phyloP scores from a whole-genome alignment of 2,797 vertebrate species.

The Dicrostonyx torquatus region DNA sequence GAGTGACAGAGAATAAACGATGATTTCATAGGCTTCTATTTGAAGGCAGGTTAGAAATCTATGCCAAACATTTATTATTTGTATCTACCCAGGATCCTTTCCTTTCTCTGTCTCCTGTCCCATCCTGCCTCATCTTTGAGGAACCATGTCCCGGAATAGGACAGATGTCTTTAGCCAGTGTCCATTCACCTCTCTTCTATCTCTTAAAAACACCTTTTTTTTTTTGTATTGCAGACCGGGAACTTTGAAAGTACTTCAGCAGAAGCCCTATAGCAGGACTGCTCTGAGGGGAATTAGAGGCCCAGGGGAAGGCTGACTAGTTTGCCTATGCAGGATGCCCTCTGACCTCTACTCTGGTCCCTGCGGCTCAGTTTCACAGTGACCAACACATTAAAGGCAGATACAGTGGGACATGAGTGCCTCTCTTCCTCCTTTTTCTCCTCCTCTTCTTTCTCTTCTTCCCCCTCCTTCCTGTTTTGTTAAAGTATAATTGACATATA shows the following conservation, averaged over 20 bases:
- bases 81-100: background rate
- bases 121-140: background rate
- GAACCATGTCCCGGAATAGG: background rate
- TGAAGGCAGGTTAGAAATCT: slow-evolving; percentile 20
- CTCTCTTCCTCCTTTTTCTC: background rate
- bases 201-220: background rate
- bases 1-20: background rate
- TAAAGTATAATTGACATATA: background rate
- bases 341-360: background rate
- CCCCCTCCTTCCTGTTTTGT: background rate
- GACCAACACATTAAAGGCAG: background rate
- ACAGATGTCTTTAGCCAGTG: background rate
- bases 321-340: too few species aligned
- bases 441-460: too few species aligned
- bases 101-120: background rate
- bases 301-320: background rate
- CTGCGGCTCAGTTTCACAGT: background rate
- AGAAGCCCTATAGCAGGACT: background rate
- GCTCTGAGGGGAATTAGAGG: background rate
- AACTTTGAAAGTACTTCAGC: background rate
- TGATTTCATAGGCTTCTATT: background rate
- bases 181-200: background rate
- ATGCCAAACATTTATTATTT: background rate
- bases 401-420: background rate
- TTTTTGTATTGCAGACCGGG: background rate